Evolutionary conservation across 1,140 invertebrate species (phyloP).

Genomic region (Saccostrea echinata): DNA sequence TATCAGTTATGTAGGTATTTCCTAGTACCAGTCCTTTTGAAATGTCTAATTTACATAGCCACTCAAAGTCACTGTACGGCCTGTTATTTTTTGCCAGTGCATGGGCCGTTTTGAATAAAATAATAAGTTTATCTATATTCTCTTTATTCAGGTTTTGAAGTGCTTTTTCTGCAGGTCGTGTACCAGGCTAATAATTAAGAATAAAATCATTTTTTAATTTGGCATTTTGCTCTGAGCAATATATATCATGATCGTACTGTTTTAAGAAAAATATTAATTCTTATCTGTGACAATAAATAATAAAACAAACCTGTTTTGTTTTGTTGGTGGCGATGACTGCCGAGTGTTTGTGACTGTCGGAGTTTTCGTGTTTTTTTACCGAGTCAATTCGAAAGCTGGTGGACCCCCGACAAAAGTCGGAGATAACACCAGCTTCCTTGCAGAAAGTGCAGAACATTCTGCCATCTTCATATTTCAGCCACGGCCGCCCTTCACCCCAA

Average conservation of each 20-base stretch:
- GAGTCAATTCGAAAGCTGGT: background rate
- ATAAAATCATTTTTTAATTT: background rate
- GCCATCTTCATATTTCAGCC: background rate
- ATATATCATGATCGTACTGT: background rate
- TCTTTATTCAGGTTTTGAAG: background rate
- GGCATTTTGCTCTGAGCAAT: background rate
- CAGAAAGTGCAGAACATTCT: background rate
- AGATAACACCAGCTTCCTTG: background rate
- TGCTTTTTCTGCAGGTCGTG: slow-evolving; percentile 9
- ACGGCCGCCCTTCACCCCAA: background rate
- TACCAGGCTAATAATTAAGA: background rate
- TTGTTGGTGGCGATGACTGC: background rate
- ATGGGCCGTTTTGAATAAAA: background rate
- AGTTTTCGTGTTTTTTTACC: background rate
- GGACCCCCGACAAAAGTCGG: background rate
- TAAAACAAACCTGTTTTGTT: background rate
- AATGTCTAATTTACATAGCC: background rate
- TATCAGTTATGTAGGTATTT: background rate
- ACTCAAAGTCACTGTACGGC: background rate
- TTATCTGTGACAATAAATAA: background rate
- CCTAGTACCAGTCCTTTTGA: background rate
- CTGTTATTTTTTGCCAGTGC: background rate
- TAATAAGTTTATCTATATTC: background rate
- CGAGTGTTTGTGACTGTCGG: background rate
- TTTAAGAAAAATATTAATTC: background rate